These are phyloP conservation scores for Drosophila colorata DNA, from an alignment of 2,888 invertebrate species.

Conservation along the genomic window DNA sequence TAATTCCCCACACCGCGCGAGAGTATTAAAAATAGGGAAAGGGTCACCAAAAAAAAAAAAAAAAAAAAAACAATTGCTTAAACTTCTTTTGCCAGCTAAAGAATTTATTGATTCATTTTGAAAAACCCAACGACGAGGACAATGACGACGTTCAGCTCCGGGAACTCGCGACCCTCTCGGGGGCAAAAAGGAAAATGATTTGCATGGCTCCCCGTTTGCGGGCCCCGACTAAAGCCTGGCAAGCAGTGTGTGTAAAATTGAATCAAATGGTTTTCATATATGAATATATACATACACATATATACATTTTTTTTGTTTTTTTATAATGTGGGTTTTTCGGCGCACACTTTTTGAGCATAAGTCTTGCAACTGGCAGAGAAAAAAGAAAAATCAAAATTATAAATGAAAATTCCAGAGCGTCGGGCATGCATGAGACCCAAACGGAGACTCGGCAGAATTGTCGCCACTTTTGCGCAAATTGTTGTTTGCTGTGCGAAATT, in stretches of 20 bases:
- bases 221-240: constrained; percentile 10
- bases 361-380: constrained; percentile 36
- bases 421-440: constrained; percentile 40
- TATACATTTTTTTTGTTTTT: constrained; percentile 18
- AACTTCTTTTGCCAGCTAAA: constrained; percentile 53
- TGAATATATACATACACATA: constrained; percentile 24
- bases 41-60: constrained; percentile 18
- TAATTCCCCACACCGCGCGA: background rate
- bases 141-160: constrained; percentile 22
- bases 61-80: constrained; percentile 39
- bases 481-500: constrained; percentile 68
- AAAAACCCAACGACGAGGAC: constrained; percentile 26
- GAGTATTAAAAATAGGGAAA: constrained; percentile 16
- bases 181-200: constrained; percentile 64
- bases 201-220: constrained; percentile 54
- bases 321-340: constrained; percentile 36
- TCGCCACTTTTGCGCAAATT: constrained; percentile 69
- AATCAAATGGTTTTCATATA: constrained; percentile 69
- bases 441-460: constrained; percentile 48
- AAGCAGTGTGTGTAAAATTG: constrained; percentile 62
- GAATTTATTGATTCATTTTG: constrained; percentile 75
- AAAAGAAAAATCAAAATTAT: constrained; percentile 58
- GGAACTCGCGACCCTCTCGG: background rate
- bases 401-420: constrained; percentile 73
- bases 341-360: constrained; percentile 50